These are phyloP conservation scores for Zonotrichia albicollis DNA, from an alignment of 2,797 vertebrate genomes.

Conservation along the genomic window DNA sequence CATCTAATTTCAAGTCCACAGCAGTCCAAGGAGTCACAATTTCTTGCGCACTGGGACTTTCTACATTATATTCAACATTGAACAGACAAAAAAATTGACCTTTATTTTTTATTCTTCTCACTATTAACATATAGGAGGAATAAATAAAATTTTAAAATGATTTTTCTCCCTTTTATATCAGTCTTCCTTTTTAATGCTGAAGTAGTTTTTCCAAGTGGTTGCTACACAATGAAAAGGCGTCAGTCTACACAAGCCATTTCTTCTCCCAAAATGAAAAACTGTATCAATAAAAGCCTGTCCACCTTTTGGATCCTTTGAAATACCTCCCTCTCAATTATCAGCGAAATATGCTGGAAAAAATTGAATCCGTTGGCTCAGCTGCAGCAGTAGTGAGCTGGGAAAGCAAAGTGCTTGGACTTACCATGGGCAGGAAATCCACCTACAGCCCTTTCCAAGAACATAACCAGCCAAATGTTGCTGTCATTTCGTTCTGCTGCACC, in stretches of 20 bases:
- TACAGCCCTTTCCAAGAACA: conserved; percentile 3
- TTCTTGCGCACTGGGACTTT: conserved; percentile 18
- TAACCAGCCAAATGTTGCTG: background rate
- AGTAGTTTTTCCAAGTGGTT: background rate
- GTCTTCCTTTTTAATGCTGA: background rate
- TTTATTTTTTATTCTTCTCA: background rate
- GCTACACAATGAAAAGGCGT: background rate
- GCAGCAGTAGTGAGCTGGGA: background rate
- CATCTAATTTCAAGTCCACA: conserved; percentile 29
- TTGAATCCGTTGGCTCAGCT: background rate
- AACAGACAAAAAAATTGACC: background rate
- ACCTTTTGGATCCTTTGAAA: conserved; percentile 22
- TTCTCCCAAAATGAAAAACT: conserved; percentile 17
- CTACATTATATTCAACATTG: conserved; percentile 12
- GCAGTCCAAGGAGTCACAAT: conserved; percentile 25
- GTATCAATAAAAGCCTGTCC: background rate
- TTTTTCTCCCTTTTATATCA: background rate
- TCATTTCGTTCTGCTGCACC: background rate
- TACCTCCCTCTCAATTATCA: background rate
- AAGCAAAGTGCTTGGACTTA: background rate
- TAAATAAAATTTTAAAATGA: conserved; percentile 12
- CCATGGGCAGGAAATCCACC: background rate
- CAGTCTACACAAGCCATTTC: conserved; percentile 10
- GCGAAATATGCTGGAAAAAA: conserved; percentile 9
- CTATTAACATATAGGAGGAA: conserved; percentile 15